phyloP scores from a whole-genome alignment of 2,888 invertebrate species.

The Xanthorhoe spadicearia region DNA sequence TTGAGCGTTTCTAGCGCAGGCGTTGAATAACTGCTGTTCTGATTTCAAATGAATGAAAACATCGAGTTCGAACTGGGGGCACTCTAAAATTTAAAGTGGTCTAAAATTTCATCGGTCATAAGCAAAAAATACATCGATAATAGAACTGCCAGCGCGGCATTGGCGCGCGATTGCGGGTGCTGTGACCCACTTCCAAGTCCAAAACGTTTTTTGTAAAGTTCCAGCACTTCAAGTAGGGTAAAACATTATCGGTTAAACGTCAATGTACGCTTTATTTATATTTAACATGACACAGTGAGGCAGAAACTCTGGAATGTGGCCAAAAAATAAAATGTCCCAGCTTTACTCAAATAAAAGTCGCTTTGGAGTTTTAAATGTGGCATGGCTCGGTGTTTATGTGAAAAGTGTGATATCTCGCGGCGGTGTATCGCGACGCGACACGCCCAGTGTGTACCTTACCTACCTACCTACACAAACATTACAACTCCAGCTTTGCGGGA shows the following conservation, averaged over 20 bases:
- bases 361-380: slow-evolving; percentile 44
- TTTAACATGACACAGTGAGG: slow-evolving; percentile 38
- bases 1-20: slow-evolving; percentile 2
- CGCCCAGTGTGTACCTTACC: neutral
- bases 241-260: slow-evolving; percentile 33
- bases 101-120: slow-evolving; percentile 7
- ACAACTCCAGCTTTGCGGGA: neutral
- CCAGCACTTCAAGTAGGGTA: slow-evolving; percentile 24
- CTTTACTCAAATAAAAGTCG: slow-evolving; percentile 46
- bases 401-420: slow-evolving; percentile 35
- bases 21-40: neutral
- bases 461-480: neutral
- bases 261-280: slow-evolving; percentile 38
- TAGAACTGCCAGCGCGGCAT: slow-evolving; percentile 14
- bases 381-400: slow-evolving; percentile 42
- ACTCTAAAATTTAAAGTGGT: neutral
- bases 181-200: slow-evolving; percentile 20
- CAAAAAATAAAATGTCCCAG: slow-evolving; percentile 44
- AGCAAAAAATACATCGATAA: slow-evolving; percentile 24
- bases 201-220: slow-evolving; percentile 24
- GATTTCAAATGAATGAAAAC: neutral
- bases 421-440: neutral
- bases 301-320: slow-evolving; percentile 40
- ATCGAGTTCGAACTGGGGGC: neutral
- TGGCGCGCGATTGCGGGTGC: slow-evolving; percentile 6